These are phyloP conservation scores for Virgularia gustaviana DNA, from an alignment of 92 coral and sea anemone genomes.

Conservation along the genomic window DNA sequence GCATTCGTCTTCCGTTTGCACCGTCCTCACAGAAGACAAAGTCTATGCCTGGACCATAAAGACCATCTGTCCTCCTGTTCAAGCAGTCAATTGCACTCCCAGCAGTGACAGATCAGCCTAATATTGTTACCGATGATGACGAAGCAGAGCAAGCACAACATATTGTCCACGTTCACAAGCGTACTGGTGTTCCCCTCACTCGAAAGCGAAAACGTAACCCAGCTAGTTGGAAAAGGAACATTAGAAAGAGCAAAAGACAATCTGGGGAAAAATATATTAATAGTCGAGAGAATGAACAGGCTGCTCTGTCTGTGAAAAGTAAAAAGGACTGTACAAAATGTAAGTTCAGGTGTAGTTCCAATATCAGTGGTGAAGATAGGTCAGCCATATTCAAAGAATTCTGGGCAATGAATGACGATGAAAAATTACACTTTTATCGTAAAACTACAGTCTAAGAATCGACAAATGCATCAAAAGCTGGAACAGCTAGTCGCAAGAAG, in stretches of 20 bases:
- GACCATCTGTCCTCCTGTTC: constrained; percentile 47
- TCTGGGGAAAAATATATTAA: not conserved
- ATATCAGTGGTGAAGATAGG: constrained; percentile 10
- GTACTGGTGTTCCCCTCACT: constrained; percentile 23
- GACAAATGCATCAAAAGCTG: not conserved
- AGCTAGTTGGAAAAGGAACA: constrained; percentile 12
- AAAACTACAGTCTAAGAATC: not conserved
- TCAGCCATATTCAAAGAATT: constrained; percentile 9
- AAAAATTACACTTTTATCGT: constrained; percentile 10
- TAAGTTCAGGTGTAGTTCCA: constrained; percentile 5
- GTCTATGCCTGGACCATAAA: constrained; percentile 57
- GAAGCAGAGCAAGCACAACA: not conserved
- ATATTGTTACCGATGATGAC: no score
- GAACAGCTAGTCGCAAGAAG: not conserved
- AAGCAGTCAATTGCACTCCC: constrained; percentile 45
- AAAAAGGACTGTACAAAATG: not conserved
- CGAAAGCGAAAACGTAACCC: constrained; percentile 21
- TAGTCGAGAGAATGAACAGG: constrained; percentile 5
- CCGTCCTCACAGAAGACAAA: constrained; percentile 38
- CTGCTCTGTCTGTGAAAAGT: not conserved
- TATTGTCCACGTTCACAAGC: constrained; percentile 17
- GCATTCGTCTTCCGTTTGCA: constrained; percentile 49
- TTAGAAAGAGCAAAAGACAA: constrained; percentile 7
- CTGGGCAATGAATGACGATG: constrained; percentile 19
- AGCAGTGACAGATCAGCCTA: constrained; percentile 3